phyloP scores from a whole-genome alignment of 2,888 invertebrate genomes.

The Norana najaformis region DNA sequence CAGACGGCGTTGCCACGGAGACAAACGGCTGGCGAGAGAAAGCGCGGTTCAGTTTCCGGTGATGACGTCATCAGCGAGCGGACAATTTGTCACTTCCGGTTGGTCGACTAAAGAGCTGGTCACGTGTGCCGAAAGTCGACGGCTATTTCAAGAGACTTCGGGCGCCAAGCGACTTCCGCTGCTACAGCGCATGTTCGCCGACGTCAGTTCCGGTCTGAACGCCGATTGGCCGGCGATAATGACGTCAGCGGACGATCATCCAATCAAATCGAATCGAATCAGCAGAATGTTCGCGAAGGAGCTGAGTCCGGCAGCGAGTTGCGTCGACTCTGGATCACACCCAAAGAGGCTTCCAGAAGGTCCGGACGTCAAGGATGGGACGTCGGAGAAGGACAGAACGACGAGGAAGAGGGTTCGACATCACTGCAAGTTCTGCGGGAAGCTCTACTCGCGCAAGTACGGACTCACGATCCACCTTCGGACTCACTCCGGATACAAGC shows the following conservation, averaged over 20 bases:
- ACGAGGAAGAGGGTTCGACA: not conserved
- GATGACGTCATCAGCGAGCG: not conserved
- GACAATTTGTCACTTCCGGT: not conserved
- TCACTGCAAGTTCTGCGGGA: slow-evolving; percentile 85
- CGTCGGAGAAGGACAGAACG: not conserved
- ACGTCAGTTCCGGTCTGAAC: not conserved
- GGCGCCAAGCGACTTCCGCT: not conserved
- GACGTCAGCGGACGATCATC: not conserved
- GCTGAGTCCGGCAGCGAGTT: not conserved
- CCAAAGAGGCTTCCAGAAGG: not conserved
- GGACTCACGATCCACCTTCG: slow-evolving; percentile 76
- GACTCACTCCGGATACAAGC: slow-evolving; percentile 95
- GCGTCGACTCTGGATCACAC: not conserved
- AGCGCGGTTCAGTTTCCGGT: not conserved
- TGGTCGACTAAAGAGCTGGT: not conserved
- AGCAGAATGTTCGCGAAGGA: too few species aligned
- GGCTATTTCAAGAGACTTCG: not conserved
- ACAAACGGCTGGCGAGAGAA: not conserved
- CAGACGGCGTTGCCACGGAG: not conserved
- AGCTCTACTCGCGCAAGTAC: slow-evolving; percentile 90
- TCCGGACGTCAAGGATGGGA: too few species aligned
- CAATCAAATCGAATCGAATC: not conserved
- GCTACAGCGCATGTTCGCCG: not conserved
- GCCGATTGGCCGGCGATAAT: slow-evolving; percentile 7
- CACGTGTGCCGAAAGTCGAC: not conserved